Evolutionary conservation across 1,140 invertebrate genomes (phyloP), one percentile per base, ranked within the genome.

Genomic region (Listronotus bonariensis): DNA sequence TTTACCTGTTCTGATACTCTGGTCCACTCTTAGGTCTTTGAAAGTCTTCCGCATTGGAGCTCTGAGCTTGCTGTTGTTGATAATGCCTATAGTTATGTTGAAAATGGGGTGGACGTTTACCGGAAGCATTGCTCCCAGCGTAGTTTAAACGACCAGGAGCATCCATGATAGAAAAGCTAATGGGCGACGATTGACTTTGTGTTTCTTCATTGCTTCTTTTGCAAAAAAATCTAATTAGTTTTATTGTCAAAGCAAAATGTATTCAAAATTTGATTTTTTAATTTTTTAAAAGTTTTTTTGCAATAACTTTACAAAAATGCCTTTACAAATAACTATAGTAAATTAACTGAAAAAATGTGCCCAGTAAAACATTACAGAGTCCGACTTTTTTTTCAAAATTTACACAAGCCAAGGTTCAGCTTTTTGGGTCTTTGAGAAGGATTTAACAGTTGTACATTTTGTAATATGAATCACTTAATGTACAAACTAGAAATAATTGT

Each of bases 131-230:
- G 76, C 77, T 85, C 54, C 77, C 76, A 62, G 80, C 77, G 71
- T 87, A 89, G 71, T 82, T 87, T 38, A 88, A 75, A 63, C 84
- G 78, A 11, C 81, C 82, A 18, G 86, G 83, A 2, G 83, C 81
- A 77, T 90, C 89, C 82, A 90, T 88, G 60, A 88, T 86, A 5
- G 88, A 88, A 77, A 88, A 90, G 77, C 88, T 89, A 51, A 89
- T 88, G 11, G 88, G 88, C 3, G 88, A 89, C 1, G 87, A 88
- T 68, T 90, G 88, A 68, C 83, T 87, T 70, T 84, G 84, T 9
- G 61, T 34, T 43, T 74, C 70, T 34, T 79, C 77, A 38, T 62
- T 81, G 73, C 46, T 85, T 81, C 72, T 60, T 14, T 10, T 6
- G 41, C n/a, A 60, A n/a, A 36, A 60, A 46, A 41, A 12, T 31